phyloP scores from a whole-genome alignment of 2,113 vertebrate species.

The Actenoides hombroni region DNA sequence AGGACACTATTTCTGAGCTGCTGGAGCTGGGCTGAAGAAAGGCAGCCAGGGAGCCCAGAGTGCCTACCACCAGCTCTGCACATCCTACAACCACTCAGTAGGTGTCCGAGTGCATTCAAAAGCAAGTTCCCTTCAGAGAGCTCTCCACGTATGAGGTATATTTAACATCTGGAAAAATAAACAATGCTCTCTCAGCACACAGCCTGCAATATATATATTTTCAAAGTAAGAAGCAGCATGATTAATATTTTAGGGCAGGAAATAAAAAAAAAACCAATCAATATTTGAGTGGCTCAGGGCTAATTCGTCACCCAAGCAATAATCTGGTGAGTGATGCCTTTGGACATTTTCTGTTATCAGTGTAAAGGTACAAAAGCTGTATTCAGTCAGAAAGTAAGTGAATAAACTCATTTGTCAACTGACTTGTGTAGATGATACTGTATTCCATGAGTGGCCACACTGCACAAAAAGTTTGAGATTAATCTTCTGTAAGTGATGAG shows the following conservation, averaged over 20 bases:
- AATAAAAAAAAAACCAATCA: neutral
- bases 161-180: neutral
- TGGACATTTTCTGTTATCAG: neutral
- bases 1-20: neutral
- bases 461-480: neutral
- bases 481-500: neutral
- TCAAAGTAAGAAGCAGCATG: neutral
- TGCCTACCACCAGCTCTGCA: neutral
- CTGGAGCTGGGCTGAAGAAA: neutral
- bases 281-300: neutral
- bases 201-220: neutral
- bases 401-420: neutral
- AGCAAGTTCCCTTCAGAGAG: neutral
- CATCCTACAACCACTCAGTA: neutral
- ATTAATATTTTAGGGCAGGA: neutral
- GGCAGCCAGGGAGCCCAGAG: neutral
- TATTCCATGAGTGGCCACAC: neutral
- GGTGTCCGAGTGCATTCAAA: neutral
- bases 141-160: neutral
- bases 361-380: neutral
- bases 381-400: neutral
- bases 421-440: neutral
- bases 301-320: neutral
- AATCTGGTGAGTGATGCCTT: neutral
- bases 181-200: neutral